These are phyloP conservation scores for Girardia tigrina DNA, from an alignment of 2,888 invertebrate species.

Conservation along the genomic window DNA sequence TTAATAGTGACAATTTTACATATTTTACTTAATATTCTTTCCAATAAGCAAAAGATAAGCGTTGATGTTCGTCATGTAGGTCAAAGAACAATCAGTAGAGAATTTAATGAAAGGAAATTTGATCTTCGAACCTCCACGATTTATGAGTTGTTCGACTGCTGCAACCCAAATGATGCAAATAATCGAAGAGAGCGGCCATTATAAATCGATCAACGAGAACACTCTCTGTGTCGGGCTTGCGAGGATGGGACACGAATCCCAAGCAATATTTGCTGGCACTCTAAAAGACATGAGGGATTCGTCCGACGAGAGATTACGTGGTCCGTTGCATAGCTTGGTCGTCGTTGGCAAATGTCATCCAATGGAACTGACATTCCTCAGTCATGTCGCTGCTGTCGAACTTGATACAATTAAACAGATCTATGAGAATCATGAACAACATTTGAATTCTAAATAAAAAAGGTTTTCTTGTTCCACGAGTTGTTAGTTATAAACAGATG, in stretches of 20 bases:
- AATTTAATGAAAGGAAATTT: conserved; percentile 60
- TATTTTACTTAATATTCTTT: no score
- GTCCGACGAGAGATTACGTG: conserved; percentile 60
- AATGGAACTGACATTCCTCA: conserved; percentile 56
- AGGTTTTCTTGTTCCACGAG: not conserved
- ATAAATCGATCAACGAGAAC: conserved; percentile 48
- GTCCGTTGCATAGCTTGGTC: conserved; percentile 81
- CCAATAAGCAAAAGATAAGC: no score
- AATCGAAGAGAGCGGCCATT: not conserved
- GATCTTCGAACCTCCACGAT: conserved; percentile 47
- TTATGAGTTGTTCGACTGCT: conserved; percentile 79
- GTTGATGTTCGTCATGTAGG: not conserved
- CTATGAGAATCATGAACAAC: not conserved
- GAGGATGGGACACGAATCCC: conserved; percentile 67
- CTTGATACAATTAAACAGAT: not conserved
- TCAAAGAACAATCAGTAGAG: conserved; percentile 85
- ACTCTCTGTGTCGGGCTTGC: conserved; percentile 72
- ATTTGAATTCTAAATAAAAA: not conserved
- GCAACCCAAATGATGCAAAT: conserved; percentile 59
- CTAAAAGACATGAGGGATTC: conserved; percentile 60
- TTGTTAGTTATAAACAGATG: not conserved
- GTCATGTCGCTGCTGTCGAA: not conserved
- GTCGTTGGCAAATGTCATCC: conserved; percentile 75
- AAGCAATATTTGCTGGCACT: conserved; percentile 62
- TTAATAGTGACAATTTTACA: no score